Conservation (phyloP, 2,888 invertebrate species). For the Nemotelus nigrinus region DNA sequence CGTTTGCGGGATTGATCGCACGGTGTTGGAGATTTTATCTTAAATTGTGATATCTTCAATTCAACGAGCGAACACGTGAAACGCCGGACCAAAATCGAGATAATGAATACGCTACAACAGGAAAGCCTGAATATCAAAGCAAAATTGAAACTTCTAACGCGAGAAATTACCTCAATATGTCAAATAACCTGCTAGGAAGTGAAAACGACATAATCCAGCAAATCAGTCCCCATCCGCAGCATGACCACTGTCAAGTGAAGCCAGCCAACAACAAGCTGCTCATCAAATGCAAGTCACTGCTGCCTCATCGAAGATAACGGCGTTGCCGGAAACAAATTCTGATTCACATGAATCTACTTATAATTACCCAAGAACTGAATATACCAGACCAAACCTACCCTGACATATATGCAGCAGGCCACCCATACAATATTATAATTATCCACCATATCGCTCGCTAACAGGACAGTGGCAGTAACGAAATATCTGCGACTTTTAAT, state of each 20-base stretch:
- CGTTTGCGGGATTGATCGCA: too few species aligned
- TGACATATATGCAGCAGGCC: constrained; percentile 44
- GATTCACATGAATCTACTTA: constrained; percentile 39
- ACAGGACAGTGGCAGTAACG: constrained; percentile 48
- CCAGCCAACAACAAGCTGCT: too few species aligned
- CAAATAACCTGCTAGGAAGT: neutral
- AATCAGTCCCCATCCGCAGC: constrained; percentile 18
- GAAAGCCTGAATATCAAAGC: too few species aligned
- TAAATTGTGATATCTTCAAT: too few species aligned
- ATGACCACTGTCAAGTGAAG: constrained; percentile 15
- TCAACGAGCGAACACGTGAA: too few species aligned
- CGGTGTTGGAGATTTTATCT: too few species aligned
- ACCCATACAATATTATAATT: constrained; percentile 41
- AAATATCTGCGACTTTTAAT: neutral
- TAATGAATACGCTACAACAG: too few species aligned
- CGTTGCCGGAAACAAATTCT: neutral
- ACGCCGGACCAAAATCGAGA: too few species aligned
- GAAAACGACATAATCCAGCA: neutral
- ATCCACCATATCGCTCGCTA: constrained; percentile 48
- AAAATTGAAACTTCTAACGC: too few species aligned
- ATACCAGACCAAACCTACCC: constrained; percentile 41
- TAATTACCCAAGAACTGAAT: constrained; percentile 38
- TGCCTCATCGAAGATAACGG: too few species aligned
- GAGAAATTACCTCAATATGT: neutral
- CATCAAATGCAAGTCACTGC: too few species aligned